Evolutionary conservation across 2,888 invertebrate genomes (phyloP), one percentile per base, ranked within the genome.

Genomic region (Clivina fossor): DNA sequence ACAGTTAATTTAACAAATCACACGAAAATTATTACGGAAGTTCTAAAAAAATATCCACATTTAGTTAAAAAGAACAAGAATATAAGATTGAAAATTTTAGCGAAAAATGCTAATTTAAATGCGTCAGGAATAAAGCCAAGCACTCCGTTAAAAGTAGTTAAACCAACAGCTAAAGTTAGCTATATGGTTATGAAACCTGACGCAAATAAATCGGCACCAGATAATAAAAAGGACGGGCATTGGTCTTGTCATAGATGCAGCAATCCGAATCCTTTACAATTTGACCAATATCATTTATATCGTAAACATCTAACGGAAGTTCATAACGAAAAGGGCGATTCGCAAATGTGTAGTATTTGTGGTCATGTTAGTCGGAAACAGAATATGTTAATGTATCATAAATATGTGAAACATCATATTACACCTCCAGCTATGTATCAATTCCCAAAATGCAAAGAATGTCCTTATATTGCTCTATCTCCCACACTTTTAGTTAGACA

Each of bases 1-100:
- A 18, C 69, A 0, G 69, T 70, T 2, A 65, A 73, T 20, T 64
- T 73, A 1, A 69, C 69, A 28, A 86, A 87, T 71, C 92, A 92
- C 74, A 89, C 90, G 1, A 91, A 90, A 75, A 90, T 93, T 47
- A 91, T 93, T 54, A 85, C 89, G 58, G 91, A 91, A 74, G 90
- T 93, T 30, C 71, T 93, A 28, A 90, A 91, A 63, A 92, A 91
- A 69, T 92, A 90, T 77, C 92, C 93, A 1, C 88, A 92, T 71
- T 78, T 93, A 58, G 87, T 92, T 0, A 90, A 89, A 69, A 87
- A 87, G 65, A 91, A 89, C 67, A 91, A 90, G 70, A 93, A 90
- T 66, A 91, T 93, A 24, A 86, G 89, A 68, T 71, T 93, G 11
- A 92, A 91, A 74, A 91, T 93, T 59, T 80, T 91, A 72, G 84